Percentiles rank a stretch among this genome's conserved stretches.
phyloP scores from a whole-genome alignment of 2,888 invertebrate species.

The Drosophila kambysellisi region DNA sequence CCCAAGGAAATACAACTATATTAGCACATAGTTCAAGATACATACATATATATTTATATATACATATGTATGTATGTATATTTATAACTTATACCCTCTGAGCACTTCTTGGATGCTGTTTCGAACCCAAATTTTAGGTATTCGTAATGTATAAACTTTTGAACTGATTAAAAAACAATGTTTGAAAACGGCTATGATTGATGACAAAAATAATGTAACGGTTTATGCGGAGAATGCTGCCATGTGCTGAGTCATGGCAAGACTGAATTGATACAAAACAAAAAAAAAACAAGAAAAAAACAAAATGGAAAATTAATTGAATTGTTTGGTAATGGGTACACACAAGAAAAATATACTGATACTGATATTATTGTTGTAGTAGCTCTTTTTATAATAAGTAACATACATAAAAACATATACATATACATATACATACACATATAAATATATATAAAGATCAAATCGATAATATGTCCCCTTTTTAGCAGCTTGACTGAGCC shows the following conservation, averaged over 20 bases:
- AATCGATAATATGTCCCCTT: constrained; percentile 39
- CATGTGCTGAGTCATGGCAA: constrained; percentile 62
- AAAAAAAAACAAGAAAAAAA: constrained; percentile 31
- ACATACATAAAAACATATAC: constrained; percentile 33
- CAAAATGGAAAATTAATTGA: constrained; percentile 43
- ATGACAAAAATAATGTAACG: constrained; percentile 24
- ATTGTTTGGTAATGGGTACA: constrained; percentile 73
- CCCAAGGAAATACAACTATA: constrained; percentile 38
- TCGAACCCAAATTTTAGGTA: constrained; percentile 60
- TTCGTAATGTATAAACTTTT: constrained; percentile 47
- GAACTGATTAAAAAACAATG: constrained; percentile 52
- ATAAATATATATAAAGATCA: constrained; percentile 37
- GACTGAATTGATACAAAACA: constrained; percentile 68
- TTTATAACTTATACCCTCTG: constrained; percentile 45
- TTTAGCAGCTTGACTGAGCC: constrained; percentile 67
- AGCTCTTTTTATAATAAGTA: constrained; percentile 63
- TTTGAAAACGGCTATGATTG: constrained; percentile 41
- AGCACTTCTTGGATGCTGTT: constrained; percentile 63
- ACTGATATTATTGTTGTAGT: constrained; percentile 80
- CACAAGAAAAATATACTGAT: constrained; percentile 58
- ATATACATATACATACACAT: constrained; percentile 10
- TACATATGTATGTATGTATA: constrained; percentile 30
- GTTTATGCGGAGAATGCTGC: constrained; percentile 52
- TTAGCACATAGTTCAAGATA: constrained; percentile 7
- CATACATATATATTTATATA: constrained; percentile 23